Base-by-base conservation (phyloP, 2,113 vertebrate species). In the Macrotis lagotis region DNA sequence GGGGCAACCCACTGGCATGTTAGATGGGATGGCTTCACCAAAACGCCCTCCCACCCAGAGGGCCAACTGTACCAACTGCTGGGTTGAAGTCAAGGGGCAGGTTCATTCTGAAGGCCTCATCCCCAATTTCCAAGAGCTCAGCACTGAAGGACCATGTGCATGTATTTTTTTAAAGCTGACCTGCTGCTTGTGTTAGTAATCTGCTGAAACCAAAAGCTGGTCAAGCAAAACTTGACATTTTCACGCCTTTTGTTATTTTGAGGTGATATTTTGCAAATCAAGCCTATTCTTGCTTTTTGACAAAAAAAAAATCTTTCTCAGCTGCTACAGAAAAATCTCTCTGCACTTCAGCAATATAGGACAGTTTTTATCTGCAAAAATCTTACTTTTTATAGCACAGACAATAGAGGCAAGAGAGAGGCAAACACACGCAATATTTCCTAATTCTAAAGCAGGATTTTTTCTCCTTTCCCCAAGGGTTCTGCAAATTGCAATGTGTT, bases 331-430 rank as follows among this genome's bases (percentile, higher is more conserved):
- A 55, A 94, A 97, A 97, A 97, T 6, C 97, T 92, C 96, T 90
- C 93, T 96, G 92, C 93, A 95, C 96, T 97, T 97, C 96, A 97
- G 95, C 90, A 96, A 97, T 91, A 94, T 90, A 94, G 96, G 91
- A 96, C 91, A 96, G 95, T 90, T 97, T 98, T 97, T 97, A 97
- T 96, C 95, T 94, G 95, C 16, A 92, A 94, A 95, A 93, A 93
- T 96, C 95, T 95, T 95, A 92, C 94, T 94, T 97, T 94, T 97
- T 91, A 95, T 52, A 90, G 53, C 93, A 91, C 92, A 96, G 91
- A 96, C 95, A 96, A 93, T 91, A 52, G 3, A 7, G 95, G 96
- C 52, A 91, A 96, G 95, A 94, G 0, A 1, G 91, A 97, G 95
- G 92, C 95, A 95, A 95, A 96, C n/a, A 88, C 59, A 88, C 4